A percentile compares a stretch with the other conserved stretches of the same genome.
Conservation (phyloP, 2,113 vertebrate species). For the Tichodroma muraria region DNA sequence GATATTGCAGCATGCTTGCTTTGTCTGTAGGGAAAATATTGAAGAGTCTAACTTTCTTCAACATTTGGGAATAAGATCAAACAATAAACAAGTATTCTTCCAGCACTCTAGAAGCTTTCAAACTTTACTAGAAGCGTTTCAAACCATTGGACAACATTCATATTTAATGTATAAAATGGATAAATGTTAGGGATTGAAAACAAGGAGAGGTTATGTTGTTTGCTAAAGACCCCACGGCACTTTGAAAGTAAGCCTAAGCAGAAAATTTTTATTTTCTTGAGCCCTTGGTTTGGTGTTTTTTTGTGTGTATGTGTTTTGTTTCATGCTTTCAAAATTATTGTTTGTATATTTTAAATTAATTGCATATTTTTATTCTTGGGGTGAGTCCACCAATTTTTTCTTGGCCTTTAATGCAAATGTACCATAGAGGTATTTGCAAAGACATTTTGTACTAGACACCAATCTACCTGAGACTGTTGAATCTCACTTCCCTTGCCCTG, state of each 20-base stretch:
- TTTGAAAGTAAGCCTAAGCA: background rate
- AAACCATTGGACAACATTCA: background rate
- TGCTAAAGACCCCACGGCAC: background rate
- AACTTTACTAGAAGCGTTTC: background rate
- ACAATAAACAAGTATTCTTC: background rate
- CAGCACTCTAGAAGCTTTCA: background rate
- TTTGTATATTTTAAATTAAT: background rate
- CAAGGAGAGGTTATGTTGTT: background rate
- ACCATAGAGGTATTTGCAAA: background rate
- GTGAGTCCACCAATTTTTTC: background rate
- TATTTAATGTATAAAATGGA: background rate
- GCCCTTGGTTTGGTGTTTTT: background rate
- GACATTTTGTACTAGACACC: background rate
- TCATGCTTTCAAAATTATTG: background rate
- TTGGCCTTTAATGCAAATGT: background rate
- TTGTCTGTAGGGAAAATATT: background rate
- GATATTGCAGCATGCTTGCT: background rate
- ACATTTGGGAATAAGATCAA: background rate
- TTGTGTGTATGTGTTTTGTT: background rate
- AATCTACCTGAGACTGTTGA: background rate
- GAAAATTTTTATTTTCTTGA: background rate
- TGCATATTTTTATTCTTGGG: background rate
- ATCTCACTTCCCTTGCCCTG: background rate
- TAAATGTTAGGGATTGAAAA: background rate
- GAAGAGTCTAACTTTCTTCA: background rate